Base-by-base conservation (phyloP, 2,888 invertebrate genomes). In the Erebia ligea region DNA sequence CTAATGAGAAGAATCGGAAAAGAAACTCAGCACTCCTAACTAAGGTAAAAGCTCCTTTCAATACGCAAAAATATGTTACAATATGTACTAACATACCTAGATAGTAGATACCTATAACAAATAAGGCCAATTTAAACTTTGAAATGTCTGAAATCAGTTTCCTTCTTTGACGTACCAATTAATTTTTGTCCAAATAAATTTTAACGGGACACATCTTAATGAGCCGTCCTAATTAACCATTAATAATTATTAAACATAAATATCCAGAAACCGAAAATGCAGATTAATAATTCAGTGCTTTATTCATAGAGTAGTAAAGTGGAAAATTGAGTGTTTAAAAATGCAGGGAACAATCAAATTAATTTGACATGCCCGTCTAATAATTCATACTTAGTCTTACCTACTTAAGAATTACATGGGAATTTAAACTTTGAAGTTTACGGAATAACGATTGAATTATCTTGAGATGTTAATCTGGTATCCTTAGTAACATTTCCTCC, bases 201-300 rank as follows among this genome's bases (percentile, higher is more conserved):
- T 50, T 58, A 71, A 66, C 66, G 25, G 50, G 68, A 69, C 66
- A 71, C 45, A 58, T 56, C 62, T 67, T 71, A 71, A 71, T 69
- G 69, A 73, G 59, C 48, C 61, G 58, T 68, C 70, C 68, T 69
- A 70, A 73, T 73, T 73, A 74, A 67, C 70, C 67, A 72, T 75
- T 73, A 76, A 74, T n/a, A n/a, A n/a, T n/a, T n/a, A n/a, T 73
- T 73, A 56, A 66, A 68, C 57, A 40, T 48, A 67, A 67, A 67
- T 67, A 57, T 66, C 48, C 59, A 34, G 59, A 34, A 67, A 13
- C 34, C 34, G 9, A 54, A 50, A 68, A 54, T 34, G 34, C 52
- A 6, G 40, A 48, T 62, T 48, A 21, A 68, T 34, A 52, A 66
- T 70, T 65, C 25, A 73, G 21, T 62, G 52, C 58, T 66, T 68